Evolutionary conservation across 2,797 vertebrate species (phyloP).

Genomic region (Mormyrops boulengeri): DNA sequence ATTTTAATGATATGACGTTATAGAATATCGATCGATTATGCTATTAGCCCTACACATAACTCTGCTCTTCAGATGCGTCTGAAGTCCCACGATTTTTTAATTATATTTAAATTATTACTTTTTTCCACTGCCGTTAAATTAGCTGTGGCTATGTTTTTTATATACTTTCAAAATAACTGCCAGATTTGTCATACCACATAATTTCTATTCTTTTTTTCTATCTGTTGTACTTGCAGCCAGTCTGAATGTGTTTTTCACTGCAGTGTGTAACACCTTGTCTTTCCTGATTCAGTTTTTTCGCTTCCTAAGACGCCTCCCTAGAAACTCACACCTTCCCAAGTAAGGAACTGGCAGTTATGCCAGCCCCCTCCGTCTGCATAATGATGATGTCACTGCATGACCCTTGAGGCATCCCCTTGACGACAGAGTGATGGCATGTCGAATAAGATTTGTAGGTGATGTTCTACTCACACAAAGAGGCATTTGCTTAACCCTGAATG

Average conservation of each 20-base stretch:
- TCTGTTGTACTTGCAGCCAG: not conserved
- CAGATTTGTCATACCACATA: not conserved
- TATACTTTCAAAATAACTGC: not conserved
- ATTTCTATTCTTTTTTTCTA: not conserved
- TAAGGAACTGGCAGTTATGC: not conserved
- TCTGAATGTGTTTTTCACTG: not conserved
- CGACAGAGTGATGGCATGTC: not conserved
- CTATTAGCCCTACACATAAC: not conserved
- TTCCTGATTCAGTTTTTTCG: not conserved
- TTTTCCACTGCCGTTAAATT: not conserved
- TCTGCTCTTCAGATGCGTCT: not conserved
- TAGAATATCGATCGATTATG: not conserved
- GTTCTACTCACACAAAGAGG: not conserved
- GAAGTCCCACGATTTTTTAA: not conserved
- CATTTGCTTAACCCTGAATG: not conserved
- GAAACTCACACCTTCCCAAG: constrained; percentile 10
- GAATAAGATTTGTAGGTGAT: not conserved
- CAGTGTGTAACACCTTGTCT: not conserved
- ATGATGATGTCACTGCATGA: constrained; percentile 13
- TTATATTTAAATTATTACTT: not conserved
- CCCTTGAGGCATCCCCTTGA: not conserved
- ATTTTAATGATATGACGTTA: not conserved
- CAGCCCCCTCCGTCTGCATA: not conserved
- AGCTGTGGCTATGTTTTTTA: not conserved
- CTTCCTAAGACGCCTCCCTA: not conserved